phyloP scores from a whole-genome alignment of 1,140 invertebrate species.

The Brachionus manjavacas region DNA sequence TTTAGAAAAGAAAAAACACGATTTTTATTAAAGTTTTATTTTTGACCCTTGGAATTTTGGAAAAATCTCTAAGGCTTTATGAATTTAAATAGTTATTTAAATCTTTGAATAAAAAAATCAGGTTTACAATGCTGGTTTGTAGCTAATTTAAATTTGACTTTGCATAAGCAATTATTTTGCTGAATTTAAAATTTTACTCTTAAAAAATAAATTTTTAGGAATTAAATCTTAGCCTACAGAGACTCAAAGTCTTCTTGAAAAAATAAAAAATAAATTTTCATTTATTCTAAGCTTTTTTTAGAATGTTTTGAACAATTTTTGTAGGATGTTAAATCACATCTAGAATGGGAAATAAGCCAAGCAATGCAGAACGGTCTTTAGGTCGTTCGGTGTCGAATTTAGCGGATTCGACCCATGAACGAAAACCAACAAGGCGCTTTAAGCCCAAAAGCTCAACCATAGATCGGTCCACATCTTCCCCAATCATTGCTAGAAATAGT shows the following conservation, averaged over 20 bases:
- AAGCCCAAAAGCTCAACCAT: neutral
- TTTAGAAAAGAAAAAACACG: neutral
- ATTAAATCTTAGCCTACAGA: too few relatives aligned
- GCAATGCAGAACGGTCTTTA: neutral
- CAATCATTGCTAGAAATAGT: conserved; percentile 12
- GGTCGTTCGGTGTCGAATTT: neutral
- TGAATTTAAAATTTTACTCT: too few relatives aligned
- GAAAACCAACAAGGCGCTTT: neutral
- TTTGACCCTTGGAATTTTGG: too few relatives aligned
- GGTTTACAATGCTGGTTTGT: neutral
- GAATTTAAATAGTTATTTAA: neutral
- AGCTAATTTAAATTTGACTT: neutral
- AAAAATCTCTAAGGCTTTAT: neutral
- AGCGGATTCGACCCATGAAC: neutral
- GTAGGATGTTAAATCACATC: neutral
- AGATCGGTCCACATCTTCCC: conserved; percentile 30
- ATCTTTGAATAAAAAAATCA: neutral
- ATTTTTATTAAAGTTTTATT: neutral
- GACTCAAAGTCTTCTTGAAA: neutral
- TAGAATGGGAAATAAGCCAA: conserved; percentile 39
- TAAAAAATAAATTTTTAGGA: too few relatives aligned
- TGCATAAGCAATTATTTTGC: neutral
- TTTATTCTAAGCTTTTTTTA: neutral
- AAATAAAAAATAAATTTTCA: neutral
- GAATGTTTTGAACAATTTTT: neutral